Evolutionary conservation across 2,113 vertebrate species (phyloP), one percentile per base, ranked within the genome.

Genomic region (Plectropomus leopardus): DNA sequence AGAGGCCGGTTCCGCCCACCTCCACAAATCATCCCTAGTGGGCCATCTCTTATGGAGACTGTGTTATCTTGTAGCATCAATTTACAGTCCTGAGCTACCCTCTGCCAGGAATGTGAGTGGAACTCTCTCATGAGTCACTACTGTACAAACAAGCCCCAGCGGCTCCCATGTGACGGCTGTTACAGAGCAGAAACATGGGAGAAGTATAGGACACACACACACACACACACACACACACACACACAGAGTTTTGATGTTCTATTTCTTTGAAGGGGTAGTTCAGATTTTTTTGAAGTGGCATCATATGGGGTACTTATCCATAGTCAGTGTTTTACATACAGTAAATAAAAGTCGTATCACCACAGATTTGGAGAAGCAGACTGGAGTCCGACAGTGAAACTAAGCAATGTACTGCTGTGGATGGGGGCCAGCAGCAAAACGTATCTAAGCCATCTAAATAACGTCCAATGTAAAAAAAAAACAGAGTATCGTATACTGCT

Each of bases 41-140:
- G 70, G 57, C 67, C 36, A 54, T 57, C 65, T 84, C 61, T 59
- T 44, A 51, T 64, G 60, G 58, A 89, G 47, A 55, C 68, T 26
- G 19, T 73, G 28, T 82, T 32, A 87, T 80, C 72, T 60, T 24
- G 21, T 19, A 44, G 65, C 69, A 87, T 79, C 48, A 65, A 45
- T 81, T 85, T 73, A 77, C 85, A 88, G 76, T 83, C 68, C 70
- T 76, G 72, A 71, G 8, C 67, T 78, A 51, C 85, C 55, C 72
- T 84, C 72, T 64, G 67, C 67, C 65, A 51, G 78, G 76, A 90
- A 85, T 72, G 80, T 70, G 61, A 61, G 47, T 61, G 15, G 78
- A 80, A 65, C 72, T 30, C 63, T 73, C 36, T 51, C 47, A n/a
- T 63, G 67, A 80, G 57, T 79, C 79, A 76, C 66, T 19, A 55